Evolutionary conservation across 2,888 invertebrate genomes (phyloP).

Genomic region (Cryptosula pallasiana): DNA sequence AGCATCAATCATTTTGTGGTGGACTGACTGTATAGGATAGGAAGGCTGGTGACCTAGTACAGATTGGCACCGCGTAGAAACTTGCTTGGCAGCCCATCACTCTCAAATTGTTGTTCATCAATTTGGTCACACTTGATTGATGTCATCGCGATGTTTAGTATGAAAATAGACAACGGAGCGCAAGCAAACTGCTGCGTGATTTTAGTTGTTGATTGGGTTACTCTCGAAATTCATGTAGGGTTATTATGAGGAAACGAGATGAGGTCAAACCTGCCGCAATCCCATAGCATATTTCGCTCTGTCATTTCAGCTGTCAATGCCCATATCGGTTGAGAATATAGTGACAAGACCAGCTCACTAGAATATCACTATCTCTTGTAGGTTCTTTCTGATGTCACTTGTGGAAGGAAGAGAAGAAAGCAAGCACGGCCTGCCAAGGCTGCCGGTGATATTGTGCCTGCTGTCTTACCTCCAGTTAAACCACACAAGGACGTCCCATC

Average conservation of each 20-base stretch:
- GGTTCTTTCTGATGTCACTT: background rate
- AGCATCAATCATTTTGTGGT: background rate
- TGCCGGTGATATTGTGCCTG: background rate
- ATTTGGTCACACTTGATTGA: slow-evolving; percentile 23
- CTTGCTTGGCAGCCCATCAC: slow-evolving; percentile 17
- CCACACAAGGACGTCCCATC: background rate
- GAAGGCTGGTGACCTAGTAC: slow-evolving; percentile 2
- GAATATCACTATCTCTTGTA: background rate
- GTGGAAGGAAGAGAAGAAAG: slow-evolving; percentile 4
- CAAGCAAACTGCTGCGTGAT: background rate
- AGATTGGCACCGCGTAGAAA: background rate
- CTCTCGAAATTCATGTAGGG: too few species aligned
- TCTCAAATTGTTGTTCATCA: slow-evolving; percentile 18
- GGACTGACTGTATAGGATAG: background rate
- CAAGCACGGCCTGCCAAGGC: background rate
- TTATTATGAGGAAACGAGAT: slow-evolving; percentile 14
- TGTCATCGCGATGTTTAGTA: background rate
- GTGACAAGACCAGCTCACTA: too few species aligned
- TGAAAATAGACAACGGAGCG: slow-evolving; percentile 7
- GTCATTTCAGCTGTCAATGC: background rate
- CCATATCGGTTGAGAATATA: too few species aligned
- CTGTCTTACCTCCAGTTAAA: background rate
- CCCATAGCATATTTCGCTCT: background rate
- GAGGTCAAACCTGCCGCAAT: background rate
- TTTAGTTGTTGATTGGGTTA: background rate